Evolutionary conservation across 1,140 invertebrate species (phyloP).

Genomic region (Latrodectus geometricus): DNA sequence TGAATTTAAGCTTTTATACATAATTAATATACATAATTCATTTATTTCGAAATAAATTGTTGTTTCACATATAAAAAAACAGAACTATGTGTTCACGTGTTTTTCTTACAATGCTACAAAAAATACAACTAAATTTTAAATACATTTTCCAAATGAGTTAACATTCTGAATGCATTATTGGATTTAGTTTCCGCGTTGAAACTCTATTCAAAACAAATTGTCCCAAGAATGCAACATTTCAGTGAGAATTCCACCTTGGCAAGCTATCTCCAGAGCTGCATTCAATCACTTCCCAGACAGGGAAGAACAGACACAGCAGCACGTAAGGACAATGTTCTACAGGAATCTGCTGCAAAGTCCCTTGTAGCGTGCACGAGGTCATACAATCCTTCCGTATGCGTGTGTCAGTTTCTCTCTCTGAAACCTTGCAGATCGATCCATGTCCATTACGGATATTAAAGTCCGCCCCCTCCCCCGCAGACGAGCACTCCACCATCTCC

Average conservation of each 20-base stretch:
- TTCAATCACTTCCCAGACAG: neutral
- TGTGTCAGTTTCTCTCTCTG: neutral
- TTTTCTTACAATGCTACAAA: too few relatives aligned
- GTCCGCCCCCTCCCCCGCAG: neutral
- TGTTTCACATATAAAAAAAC: too few relatives aligned
- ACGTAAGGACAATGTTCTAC: neutral
- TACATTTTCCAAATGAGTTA: too few relatives aligned
- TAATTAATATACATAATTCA: too few relatives aligned
- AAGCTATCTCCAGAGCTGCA: neutral
- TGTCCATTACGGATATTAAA: conserved; percentile 22
- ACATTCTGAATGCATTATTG: too few relatives aligned
- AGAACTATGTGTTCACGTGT: too few relatives aligned
- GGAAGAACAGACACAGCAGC: neutral
- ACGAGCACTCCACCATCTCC: neutral
- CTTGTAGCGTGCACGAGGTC: neutral
- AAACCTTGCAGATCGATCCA: neutral
- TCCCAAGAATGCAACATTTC: neutral
- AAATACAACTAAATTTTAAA: too few relatives aligned
- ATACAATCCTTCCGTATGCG: neutral
- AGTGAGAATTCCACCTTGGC: neutral
- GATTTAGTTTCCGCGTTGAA: too few relatives aligned
- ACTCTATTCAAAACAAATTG: neutral
- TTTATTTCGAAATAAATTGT: too few relatives aligned
- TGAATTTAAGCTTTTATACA: too few relatives aligned
- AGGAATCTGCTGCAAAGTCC: neutral